phyloP scores from a whole-genome alignment of 2,888 invertebrate genomes.

The Lacanobia oleracea region DNA sequence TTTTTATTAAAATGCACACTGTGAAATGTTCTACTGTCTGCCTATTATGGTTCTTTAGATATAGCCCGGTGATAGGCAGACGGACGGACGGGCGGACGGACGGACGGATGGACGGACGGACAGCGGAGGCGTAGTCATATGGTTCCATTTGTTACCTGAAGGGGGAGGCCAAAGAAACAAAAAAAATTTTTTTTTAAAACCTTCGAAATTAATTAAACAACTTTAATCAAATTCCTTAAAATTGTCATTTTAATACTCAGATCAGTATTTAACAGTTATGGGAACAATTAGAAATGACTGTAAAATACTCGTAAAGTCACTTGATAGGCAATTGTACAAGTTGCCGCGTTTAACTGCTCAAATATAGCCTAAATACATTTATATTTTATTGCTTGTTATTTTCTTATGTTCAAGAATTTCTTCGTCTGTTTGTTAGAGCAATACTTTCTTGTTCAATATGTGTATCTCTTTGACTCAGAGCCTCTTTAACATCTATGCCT shows the following conservation, averaged over 20 bases:
- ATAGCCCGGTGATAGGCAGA: no score
- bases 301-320: constrained; percentile 59
- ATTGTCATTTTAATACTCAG: constrained; percentile 16
- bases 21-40: no score
- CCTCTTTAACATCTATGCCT: no score
- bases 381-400: constrained; percentile 56
- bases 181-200: no score
- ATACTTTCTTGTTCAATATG: not conserved
- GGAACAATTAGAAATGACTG: constrained; percentile 55
- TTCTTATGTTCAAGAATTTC: not conserved
- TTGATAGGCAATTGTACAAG: constrained; percentile 63
- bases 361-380: constrained; percentile 57
- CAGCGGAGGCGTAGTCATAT: no score
- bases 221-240: constrained; percentile 30
- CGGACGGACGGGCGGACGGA: no score
- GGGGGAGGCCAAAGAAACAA: no score
- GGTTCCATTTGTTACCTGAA: no score
- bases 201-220: constrained; percentile 2
- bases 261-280: constrained; percentile 34
- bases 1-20: no score
- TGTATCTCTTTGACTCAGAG: not conserved
- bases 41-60: no score
- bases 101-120: no score
- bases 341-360: constrained; percentile 50
- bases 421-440: constrained; percentile 25